Percentiles rank a stretch among this genome's conserved stretches.
phyloP scores from a whole-genome alignment of 2,888 invertebrate genomes.

The Caenorhabditis sp. region DNA sequence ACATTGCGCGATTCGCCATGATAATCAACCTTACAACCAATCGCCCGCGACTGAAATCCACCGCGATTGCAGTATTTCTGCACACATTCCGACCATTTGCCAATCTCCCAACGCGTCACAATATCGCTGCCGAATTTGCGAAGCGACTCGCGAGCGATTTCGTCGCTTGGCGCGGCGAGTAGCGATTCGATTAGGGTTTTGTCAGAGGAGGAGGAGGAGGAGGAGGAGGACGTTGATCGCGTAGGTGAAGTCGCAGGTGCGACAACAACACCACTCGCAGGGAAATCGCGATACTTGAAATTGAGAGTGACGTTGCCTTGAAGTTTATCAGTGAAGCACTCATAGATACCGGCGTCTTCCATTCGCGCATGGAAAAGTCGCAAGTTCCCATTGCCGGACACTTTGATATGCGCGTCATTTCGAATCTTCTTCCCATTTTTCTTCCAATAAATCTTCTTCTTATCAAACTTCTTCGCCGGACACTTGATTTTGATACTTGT shows the following conservation, averaged over 20 bases:
- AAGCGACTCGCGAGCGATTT: slow-evolving; percentile 36
- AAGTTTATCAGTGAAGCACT: slow-evolving; percentile 76
- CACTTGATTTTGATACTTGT: slow-evolving; percentile 92
- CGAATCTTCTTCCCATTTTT: slow-evolving; percentile 82
- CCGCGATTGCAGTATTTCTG: slow-evolving; percentile 52
- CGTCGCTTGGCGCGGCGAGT: slow-evolving; percentile 35
- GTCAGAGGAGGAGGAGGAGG: slow-evolving; percentile 18
- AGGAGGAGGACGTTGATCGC: too few relatives aligned
- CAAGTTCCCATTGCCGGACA: slow-evolving; percentile 87
- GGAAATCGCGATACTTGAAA: slow-evolving; percentile 77
- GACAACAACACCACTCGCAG: not conserved
- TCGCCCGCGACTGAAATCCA: slow-evolving; percentile 45
- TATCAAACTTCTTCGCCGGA: slow-evolving; percentile 82
- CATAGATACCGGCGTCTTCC: slow-evolving; percentile 73
- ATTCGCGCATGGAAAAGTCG: slow-evolving; percentile 82
- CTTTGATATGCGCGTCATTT: slow-evolving; percentile 78
- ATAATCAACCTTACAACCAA: slow-evolving; percentile 33
- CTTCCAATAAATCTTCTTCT: slow-evolving; percentile 82
- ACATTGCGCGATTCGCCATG: slow-evolving; percentile 35
- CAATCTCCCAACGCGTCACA: slow-evolving; percentile 45
- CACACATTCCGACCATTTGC: slow-evolving; percentile 54
- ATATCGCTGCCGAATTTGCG: slow-evolving; percentile 41
- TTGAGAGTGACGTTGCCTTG: slow-evolving; percentile 81
- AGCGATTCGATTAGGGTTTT: slow-evolving; percentile 45
- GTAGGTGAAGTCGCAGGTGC: not conserved